phyloP scores from a whole-genome alignment of 2,888 invertebrate genomes.

The Plemyria rubiginata region DNA sequence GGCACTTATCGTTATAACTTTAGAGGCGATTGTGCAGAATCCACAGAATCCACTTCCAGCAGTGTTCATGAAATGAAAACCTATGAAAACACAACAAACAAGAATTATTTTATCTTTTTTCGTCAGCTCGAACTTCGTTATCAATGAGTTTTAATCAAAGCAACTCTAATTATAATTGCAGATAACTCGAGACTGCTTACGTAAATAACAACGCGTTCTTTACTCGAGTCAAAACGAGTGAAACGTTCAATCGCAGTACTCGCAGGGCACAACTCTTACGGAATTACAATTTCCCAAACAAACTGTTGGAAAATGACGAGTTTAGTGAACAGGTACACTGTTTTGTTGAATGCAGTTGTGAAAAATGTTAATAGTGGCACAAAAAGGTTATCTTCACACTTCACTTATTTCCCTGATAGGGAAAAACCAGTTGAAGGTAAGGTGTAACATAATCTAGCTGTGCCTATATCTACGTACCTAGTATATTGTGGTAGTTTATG shows the following conservation, averaged over 20 bases:
- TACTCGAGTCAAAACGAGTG: constrained; percentile 26
- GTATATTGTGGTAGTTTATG: no score
- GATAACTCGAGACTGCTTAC: constrained; percentile 69
- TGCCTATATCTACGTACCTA: no score
- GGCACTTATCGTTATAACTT: neutral
- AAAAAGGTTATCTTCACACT: constrained; percentile 82
- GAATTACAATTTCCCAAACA: constrained; percentile 28
- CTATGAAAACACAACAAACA: neutral
- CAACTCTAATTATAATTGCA: constrained; percentile 73
- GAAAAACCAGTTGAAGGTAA: constrained; percentile 79
- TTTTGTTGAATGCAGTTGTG: constrained; percentile 57
- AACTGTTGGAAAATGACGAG: constrained; percentile 56
- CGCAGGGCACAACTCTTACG: neutral
- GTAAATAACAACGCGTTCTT: constrained; percentile 53
- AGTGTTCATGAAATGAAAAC: no score
- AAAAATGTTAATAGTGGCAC: constrained; percentile 64
- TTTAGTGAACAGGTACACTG: constrained; percentile 58
- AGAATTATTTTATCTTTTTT: constrained; percentile 28
- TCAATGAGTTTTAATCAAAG: constrained; percentile 61
- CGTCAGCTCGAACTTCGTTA: constrained; percentile 48
- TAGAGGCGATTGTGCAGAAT: neutral
- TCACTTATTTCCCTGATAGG: constrained; percentile 86
- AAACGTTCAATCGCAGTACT: neutral
- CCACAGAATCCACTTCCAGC: neutral
- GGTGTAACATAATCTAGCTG: constrained; percentile 23